Percentiles rank a stretch among this genome's conserved stretches.
Evolutionary conservation across 2,113 vertebrate species (phyloP).

Genomic region (Panurus biarmicus): DNA sequence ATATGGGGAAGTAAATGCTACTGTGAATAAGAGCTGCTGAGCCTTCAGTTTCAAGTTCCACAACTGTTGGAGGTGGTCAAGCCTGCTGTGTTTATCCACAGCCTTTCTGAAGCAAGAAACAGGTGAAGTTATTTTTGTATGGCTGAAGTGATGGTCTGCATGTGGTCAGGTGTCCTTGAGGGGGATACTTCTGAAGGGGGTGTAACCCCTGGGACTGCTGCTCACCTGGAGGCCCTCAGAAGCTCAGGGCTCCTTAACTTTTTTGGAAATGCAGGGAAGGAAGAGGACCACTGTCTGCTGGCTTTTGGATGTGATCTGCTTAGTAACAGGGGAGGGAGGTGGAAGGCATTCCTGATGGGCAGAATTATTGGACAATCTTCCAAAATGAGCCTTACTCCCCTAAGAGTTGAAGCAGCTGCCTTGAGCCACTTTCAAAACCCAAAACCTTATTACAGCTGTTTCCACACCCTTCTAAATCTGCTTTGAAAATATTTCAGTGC

Average conservation of each 20-base stretch:
- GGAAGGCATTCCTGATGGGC: background rate
- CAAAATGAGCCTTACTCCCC: background rate
- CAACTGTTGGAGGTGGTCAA: background rate
- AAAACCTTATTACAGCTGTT: background rate
- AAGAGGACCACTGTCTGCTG: background rate
- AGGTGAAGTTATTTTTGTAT: background rate
- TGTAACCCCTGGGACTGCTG: background rate
- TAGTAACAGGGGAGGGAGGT: background rate
- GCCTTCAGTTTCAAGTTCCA: background rate
- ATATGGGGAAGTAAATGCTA: background rate
- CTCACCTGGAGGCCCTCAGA: background rate
- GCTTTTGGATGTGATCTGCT: background rate
- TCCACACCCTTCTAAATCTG: background rate
- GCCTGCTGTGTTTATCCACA: background rate
- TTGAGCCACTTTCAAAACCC: background rate
- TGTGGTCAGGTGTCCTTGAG: background rate
- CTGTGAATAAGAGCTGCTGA: background rate
- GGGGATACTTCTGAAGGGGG: background rate
- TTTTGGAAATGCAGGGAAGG: background rate
- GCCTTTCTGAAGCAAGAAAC: background rate
- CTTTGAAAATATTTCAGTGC: background rate
- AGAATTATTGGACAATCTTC: conserved; percentile 19
- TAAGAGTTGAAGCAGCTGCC: background rate
- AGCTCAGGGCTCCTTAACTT: background rate
- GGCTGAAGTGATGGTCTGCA: background rate